Conservation (phyloP, 2,797 vertebrate genomes). For the Ptychobarbus kaznakovi region DNA sequence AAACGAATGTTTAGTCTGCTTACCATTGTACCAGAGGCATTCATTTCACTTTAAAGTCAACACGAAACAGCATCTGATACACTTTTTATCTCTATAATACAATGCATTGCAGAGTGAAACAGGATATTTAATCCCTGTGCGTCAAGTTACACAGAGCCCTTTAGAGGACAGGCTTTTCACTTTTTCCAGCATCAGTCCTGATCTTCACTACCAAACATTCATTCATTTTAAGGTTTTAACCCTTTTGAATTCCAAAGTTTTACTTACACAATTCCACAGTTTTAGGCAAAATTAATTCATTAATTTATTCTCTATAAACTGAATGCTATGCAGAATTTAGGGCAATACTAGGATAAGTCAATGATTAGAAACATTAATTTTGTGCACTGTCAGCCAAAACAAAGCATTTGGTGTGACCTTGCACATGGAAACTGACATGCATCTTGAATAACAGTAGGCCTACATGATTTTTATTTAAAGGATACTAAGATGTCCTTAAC, state of each 20-base stretch:
- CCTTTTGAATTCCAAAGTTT: neutral
- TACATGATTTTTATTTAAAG: neutral
- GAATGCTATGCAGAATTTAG: neutral
- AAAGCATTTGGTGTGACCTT: neutral
- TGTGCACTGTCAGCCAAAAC: neutral
- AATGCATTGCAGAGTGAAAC: neutral
- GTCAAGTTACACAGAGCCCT: neutral
- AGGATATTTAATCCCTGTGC: neutral
- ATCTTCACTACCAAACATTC: neutral
- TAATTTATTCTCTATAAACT: neutral
- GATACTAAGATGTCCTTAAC: neutral
- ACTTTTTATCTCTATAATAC: neutral
- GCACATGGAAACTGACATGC: neutral
- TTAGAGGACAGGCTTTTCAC: neutral
- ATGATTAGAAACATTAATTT: neutral
- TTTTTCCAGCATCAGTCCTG: neutral
- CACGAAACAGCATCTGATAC: neutral
- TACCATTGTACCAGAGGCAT: too few relatives aligned
- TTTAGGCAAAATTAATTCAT: neutral
- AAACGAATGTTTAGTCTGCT: too few relatives aligned
- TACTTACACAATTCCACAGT: neutral
- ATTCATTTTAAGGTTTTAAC: neutral
- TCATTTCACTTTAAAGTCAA: neutral
- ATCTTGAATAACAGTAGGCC: neutral
- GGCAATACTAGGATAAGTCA: neutral